Conservation (phyloP, 2,888 invertebrate genomes). For the Eupithecia centaureata region DNA sequence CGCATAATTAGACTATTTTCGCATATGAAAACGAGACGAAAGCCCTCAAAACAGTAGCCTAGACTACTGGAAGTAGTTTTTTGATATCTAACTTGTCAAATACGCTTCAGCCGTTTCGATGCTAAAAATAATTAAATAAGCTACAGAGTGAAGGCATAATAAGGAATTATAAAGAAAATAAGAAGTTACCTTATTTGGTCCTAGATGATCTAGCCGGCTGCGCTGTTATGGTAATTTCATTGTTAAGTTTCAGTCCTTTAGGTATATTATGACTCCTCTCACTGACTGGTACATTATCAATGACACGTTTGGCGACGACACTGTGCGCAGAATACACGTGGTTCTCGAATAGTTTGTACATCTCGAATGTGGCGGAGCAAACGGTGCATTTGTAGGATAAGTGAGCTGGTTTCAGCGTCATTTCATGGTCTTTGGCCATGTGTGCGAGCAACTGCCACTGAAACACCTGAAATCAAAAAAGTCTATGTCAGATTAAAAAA, state of each 20-base stretch:
- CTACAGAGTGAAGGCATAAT: neutral
- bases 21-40: too few species aligned
- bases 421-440: slow-evolving; percentile 95
- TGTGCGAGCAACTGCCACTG: slow-evolving; percentile 97
- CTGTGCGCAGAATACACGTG: slow-evolving; percentile 97
- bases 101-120: neutral
- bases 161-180: too few species aligned
- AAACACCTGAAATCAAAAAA: slow-evolving; percentile 87
- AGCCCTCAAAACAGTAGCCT: neutral
- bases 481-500: neutral
- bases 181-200: slow-evolving; percentile 59
- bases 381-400: slow-evolving; percentile 97
- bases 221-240: slow-evolving; percentile 95
- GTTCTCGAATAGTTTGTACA: slow-evolving; percentile 97
- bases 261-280: slow-evolving; percentile 62
- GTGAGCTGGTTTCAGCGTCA: slow-evolving; percentile 96
- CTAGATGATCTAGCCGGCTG: slow-evolving; percentile 85
- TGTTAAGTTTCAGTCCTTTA: slow-evolving; percentile 92
- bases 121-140: neutral
- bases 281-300: slow-evolving; percentile 64
- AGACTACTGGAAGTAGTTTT: neutral
- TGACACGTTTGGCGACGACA: slow-evolving; percentile 91
- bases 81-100: neutral
- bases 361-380: slow-evolving; percentile 96
- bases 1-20: neutral